Evolutionary conservation across 2,888 invertebrate genomes (phyloP).

Genomic region (Gnatocerus cornutus): DNA sequence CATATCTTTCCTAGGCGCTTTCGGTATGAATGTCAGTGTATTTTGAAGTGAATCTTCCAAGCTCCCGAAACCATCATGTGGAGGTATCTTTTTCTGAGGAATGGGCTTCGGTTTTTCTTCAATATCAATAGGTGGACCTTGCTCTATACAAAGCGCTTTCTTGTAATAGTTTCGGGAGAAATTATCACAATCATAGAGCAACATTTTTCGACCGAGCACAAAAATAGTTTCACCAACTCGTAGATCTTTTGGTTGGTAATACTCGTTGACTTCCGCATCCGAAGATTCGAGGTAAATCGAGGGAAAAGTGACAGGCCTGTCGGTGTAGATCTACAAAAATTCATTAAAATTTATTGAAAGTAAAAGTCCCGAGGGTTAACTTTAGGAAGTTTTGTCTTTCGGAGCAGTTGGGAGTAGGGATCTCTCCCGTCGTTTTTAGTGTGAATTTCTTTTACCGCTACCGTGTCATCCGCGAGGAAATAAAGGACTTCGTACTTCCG

Average conservation of each 20-base stretch:
- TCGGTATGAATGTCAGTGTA: slow-evolving; percentile 80
- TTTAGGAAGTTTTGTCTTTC: slow-evolving; percentile 85
- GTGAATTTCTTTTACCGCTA: slow-evolving; percentile 84
- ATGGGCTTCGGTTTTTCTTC: slow-evolving; percentile 57
- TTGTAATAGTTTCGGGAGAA: slow-evolving; percentile 85
- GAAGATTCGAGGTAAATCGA: slow-evolving; percentile 80
- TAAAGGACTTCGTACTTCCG: slow-evolving; percentile 82
- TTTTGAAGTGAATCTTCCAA: slow-evolving; percentile 86
- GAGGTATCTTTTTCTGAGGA: slow-evolving; percentile 71
- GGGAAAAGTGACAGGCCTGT: slow-evolving; percentile 75
- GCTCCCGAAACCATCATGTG: slow-evolving; percentile 84
- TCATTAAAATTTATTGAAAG: no score
- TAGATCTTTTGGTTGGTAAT: slow-evolving; percentile 86
- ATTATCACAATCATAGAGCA: slow-evolving; percentile 85
- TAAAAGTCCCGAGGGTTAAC: no score
- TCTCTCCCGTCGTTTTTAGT: slow-evolving; percentile 83
- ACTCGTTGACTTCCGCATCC: slow-evolving; percentile 83
- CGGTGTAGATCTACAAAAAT: slow-evolving; percentile 65
- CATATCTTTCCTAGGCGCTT: slow-evolving; percentile 83
- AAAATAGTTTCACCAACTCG: slow-evolving; percentile 82
- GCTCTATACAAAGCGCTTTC: slow-evolving; percentile 70
- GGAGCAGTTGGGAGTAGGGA: slow-evolving; percentile 82
- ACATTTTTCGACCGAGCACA: slow-evolving; percentile 81
- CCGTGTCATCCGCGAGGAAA: slow-evolving; percentile 87
- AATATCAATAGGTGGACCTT: slow-evolving; percentile 67